Conservation (phyloP, 2,888 invertebrate genomes). For the Ferrisia virgata region DNA sequence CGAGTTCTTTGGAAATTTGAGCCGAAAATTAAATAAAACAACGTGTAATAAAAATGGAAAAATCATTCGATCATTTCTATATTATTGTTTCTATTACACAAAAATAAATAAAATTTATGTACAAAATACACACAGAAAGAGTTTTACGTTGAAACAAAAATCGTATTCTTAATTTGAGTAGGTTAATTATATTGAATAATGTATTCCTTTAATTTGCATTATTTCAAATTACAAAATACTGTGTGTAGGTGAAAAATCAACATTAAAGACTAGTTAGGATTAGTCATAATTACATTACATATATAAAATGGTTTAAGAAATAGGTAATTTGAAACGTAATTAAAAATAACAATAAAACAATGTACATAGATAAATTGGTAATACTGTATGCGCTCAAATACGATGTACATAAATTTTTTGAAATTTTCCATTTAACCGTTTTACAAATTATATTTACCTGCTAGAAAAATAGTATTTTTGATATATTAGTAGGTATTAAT, state of each 20-base stretch:
- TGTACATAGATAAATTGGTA: neutral
- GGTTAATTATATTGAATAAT: neutral
- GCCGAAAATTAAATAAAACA: too few relatives aligned
- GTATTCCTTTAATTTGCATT: neutral
- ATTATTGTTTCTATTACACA: neutral
- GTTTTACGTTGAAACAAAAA: neutral
- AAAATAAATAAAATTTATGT: neutral
- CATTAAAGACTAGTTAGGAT: neutral
- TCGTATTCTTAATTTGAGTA: neutral
- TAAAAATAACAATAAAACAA: neutral
- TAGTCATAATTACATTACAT: too few relatives aligned
- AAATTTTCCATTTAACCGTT: neutral
- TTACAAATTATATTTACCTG: too few relatives aligned
- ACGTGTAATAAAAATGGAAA: neutral
- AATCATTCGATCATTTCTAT: neutral
- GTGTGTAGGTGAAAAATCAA: neutral
- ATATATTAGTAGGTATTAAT: too few relatives aligned
- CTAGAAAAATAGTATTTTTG: too few relatives aligned
- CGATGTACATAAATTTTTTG: too few relatives aligned
- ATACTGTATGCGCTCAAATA: neutral
- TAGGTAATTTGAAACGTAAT: neutral
- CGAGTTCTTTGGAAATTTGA: too few relatives aligned
- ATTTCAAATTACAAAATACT: neutral
- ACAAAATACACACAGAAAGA: neutral
- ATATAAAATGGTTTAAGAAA: neutral